phyloP scores from a whole-genome alignment of 1,140 invertebrate species.

The Hesperophylax magnus region DNA sequence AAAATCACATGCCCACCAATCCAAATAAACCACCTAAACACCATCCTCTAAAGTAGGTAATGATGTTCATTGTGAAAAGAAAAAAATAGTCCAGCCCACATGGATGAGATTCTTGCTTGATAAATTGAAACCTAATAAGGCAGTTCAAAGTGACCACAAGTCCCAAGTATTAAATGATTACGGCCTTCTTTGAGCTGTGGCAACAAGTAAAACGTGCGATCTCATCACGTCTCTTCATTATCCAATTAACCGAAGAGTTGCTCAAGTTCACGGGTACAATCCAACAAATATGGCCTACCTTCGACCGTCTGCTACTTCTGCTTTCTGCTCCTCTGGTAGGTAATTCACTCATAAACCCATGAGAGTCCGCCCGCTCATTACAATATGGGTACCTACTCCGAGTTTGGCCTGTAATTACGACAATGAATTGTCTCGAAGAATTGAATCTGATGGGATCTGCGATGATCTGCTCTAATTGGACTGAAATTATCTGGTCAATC shows the following conservation, averaged over 20 bases:
- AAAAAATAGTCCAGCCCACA: no score
- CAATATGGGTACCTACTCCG: slow-evolving; percentile 25
- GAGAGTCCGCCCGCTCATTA: slow-evolving; percentile 32
- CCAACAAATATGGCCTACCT: neutral
- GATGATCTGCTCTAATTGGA: slow-evolving; percentile 19
- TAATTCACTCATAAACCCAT: slow-evolving; percentile 37
- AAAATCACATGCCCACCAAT: no score
- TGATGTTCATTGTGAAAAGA: no score
- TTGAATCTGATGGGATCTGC: neutral
- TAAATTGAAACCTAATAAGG: neutral
- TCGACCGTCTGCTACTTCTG: neutral
- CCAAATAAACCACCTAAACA: no score
- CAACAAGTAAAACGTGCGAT: slow-evolving; percentile 32
- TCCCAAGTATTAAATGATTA: slow-evolving; percentile 18
- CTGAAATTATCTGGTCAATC: slow-evolving; percentile 14
- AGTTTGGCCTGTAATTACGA: slow-evolving; percentile 38
- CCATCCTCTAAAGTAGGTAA: no score
- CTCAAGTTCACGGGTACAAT: neutral
- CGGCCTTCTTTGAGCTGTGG: slow-evolving; percentile 1
- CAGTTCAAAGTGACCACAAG: neutral
- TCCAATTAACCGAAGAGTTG: slow-evolving; percentile 20
- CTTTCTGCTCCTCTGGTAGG: neutral
- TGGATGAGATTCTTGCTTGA: no score
- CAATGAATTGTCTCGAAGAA: slow-evolving; percentile 29
- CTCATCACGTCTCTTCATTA: slow-evolving; percentile 37